These are phyloP conservation scores for Aurelia sp. DNA, from an alignment of 30 jellyfish, hydroid and myxozoan genomes.

Conservation along the genomic window DNA sequence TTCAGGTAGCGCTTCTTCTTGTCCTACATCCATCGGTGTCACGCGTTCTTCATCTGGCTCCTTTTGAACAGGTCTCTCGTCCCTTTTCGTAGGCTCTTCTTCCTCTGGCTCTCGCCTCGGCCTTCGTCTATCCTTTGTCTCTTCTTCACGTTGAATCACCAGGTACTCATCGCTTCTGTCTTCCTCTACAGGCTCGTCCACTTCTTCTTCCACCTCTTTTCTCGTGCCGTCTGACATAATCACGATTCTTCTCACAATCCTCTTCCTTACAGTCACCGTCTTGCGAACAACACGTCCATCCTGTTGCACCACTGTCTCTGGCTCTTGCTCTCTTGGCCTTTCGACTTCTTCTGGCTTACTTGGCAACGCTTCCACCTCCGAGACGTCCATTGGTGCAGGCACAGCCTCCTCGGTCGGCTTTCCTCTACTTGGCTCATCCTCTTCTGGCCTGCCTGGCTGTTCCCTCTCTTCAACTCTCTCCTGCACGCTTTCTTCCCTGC, in stretches of 20 bases:
- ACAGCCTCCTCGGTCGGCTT: slow-evolving; percentile 6
- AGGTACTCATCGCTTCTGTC: slow-evolving; percentile 9
- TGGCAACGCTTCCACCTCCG: background rate
- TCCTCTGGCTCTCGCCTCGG: slow-evolving; percentile 15
- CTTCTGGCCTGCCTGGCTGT: slow-evolving; percentile 9
- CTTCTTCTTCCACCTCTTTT: slow-evolving; percentile 57
- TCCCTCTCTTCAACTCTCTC: slow-evolving; percentile 57
- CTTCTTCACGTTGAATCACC: slow-evolving; percentile 21
- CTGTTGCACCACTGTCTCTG: slow-evolving; percentile 21
- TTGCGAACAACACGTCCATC: slow-evolving; percentile 67
- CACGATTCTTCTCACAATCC: slow-evolving; percentile 63
- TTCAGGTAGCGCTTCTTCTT: slow-evolving; percentile 13
- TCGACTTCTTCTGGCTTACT: slow-evolving; percentile 28
- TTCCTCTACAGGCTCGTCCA: slow-evolving; percentile 31
- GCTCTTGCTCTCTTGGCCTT: slow-evolving; percentile 14
- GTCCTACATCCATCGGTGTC: slow-evolving; percentile 37
- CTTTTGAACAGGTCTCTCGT: slow-evolving; percentile 45
- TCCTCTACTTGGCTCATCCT: slow-evolving; percentile 28
- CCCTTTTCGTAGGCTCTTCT: background rate
- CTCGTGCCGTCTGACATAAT: slow-evolving; percentile 74
- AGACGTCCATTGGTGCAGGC: slow-evolving; percentile 4
- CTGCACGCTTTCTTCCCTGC: slow-evolving; percentile 56
- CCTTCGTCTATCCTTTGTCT: background rate
- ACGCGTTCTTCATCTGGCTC: slow-evolving; percentile 28
- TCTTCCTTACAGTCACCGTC: slow-evolving; percentile 62